These are phyloP conservation scores for Diadumene lineata DNA, from an alignment of 92 coral and sea anemone genomes.

Conservation along the genomic window DNA sequence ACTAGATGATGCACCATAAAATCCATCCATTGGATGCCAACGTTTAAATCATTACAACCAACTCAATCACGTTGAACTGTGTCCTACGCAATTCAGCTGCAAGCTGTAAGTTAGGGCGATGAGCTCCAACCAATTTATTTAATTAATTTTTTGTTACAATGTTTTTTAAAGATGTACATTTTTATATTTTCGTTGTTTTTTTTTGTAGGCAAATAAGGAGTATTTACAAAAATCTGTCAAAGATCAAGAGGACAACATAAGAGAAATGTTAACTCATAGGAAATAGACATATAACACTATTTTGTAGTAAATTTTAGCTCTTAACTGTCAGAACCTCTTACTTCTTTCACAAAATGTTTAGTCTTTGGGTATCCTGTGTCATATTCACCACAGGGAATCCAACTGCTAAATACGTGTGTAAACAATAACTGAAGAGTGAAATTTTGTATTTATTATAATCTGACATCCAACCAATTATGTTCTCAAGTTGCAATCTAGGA, in stretches of 20 bases:
- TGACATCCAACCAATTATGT: not conserved
- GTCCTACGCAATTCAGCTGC: no score
- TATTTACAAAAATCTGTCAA: conserved; percentile 88
- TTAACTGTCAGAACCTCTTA: no score
- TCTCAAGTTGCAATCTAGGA: not conserved
- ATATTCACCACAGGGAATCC: not conserved
- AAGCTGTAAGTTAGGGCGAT: no score
- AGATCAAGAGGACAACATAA: conserved; percentile 88
- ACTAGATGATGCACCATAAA: no score
- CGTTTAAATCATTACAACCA: no score
- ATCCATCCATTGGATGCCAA: no score
- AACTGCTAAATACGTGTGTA: not conserved
- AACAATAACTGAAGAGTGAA: not conserved
- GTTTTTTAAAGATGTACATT: not conserved
- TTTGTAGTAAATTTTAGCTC: not conserved
- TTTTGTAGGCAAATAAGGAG: conserved; percentile 71
- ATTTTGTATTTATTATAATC: not conserved
- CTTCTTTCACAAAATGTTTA: no score
- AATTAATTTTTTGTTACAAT: not conserved
- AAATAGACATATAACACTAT: not conserved
- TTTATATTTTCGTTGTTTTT: no score
- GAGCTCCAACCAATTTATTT: not conserved
- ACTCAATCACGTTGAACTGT: no score
- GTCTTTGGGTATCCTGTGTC: no score
- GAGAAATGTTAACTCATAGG: conserved; percentile 79